Conservation (phyloP, 2,888 invertebrate species). For the Acanthopleura granulata region DNA sequence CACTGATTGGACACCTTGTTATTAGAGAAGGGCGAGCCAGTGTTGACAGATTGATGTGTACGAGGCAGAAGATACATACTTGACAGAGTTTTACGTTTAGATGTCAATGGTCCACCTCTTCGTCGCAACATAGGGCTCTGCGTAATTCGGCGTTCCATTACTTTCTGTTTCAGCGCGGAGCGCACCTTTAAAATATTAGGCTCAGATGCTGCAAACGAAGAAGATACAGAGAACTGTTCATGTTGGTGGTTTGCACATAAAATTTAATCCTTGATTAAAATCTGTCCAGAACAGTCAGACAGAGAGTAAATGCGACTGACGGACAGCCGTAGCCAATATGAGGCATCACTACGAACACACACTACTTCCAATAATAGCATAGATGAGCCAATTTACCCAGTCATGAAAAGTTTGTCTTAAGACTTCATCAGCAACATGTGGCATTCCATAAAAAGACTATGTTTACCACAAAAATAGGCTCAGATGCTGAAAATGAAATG, state of each 20-base stretch:
- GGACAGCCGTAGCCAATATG: not conserved
- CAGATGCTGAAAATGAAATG: too few species aligned
- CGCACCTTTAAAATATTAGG: slow-evolving; percentile 82
- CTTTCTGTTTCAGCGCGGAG: slow-evolving; percentile 81
- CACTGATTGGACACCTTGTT: too few species aligned
- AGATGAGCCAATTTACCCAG: too few species aligned
- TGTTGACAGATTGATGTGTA: too few species aligned
- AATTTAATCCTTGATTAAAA: slow-evolving; percentile 25
- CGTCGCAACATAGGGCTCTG: slow-evolving; percentile 89
- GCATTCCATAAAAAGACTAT: too few species aligned
- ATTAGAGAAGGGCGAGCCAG: too few species aligned
- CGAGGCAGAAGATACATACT: slow-evolving; percentile 68
- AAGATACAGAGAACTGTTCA: not conserved
- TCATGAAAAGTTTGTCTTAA: too few species aligned
- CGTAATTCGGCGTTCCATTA: slow-evolving; percentile 81
- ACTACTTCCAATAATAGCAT: too few species aligned
- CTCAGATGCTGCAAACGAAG: slow-evolving; percentile 82
- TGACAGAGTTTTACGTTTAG: slow-evolving; percentile 80
- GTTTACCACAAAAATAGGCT: too few species aligned
- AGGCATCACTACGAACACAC: too few species aligned
- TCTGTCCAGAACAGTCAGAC: slow-evolving; percentile 23
- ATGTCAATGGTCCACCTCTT: slow-evolving; percentile 80
- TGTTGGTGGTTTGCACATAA: too few species aligned
- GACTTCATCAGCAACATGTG: too few species aligned
- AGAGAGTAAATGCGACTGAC: not conserved